These are phyloP conservation scores for Lochmaea crataegi DNA, from an alignment of 2,888 invertebrate genomes.

Conservation along the genomic window DNA sequence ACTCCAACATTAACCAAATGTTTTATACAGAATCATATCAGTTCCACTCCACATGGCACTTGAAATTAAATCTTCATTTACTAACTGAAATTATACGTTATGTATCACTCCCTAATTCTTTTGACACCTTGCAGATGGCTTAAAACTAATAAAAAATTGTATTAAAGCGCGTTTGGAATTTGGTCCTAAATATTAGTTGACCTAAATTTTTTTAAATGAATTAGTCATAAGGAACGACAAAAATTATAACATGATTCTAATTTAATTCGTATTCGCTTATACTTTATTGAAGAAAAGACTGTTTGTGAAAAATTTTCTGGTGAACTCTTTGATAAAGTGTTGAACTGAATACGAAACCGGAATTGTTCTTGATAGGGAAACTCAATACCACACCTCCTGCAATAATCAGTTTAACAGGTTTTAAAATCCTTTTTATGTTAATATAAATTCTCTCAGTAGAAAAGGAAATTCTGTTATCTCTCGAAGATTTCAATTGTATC, in stretches of 20 bases:
- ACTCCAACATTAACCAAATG: slow-evolving; percentile 33
- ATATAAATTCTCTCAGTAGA: neutral
- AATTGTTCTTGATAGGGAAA: no score
- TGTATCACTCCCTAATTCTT: slow-evolving; percentile 20
- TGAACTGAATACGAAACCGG: no score
- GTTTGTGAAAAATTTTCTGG: no score
- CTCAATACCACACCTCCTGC: no score
- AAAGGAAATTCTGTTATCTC: neutral
- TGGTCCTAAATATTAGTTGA: neutral
- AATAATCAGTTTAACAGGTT: no score
- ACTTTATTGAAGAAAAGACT: no score
- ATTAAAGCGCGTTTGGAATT: neutral
- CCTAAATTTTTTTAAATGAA: neutral
- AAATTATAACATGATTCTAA: no score
- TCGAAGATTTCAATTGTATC: neutral
- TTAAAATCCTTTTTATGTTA: no score
- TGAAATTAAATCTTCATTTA: slow-evolving; percentile 35
- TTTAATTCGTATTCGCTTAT: no score
- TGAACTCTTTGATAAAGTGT: no score
- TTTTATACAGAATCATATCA: slow-evolving; percentile 31
- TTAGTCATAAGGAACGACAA: no score
- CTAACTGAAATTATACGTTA: slow-evolving; percentile 28
- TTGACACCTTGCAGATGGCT: slow-evolving; percentile 32
- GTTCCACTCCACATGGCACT: slow-evolving; percentile 33
- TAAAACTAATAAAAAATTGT: slow-evolving; percentile 7